Evolutionary conservation across 2,113 vertebrate species (phyloP).

Genomic region (Neopipo cinnamomea): DNA sequence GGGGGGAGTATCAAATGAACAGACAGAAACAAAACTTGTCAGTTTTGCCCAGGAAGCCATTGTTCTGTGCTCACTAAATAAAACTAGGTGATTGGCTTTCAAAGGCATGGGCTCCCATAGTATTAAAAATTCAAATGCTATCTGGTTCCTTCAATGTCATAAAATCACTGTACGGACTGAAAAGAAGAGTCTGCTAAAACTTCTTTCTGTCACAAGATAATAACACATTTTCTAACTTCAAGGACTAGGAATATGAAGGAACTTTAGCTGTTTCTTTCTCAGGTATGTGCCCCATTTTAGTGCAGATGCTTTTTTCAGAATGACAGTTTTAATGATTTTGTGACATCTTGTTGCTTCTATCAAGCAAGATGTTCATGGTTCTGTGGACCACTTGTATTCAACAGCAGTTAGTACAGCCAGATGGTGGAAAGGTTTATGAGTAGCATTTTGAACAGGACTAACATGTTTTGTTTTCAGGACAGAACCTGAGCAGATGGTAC

Average conservation of each 20-base stretch:
- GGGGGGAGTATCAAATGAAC: slow-evolving; percentile 71
- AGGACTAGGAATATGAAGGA: background rate
- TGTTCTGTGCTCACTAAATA: slow-evolving; percentile 50
- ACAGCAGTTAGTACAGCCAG: background rate
- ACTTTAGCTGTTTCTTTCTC: background rate
- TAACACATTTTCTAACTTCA: background rate
- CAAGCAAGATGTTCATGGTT: background rate
- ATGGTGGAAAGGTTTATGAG: background rate
- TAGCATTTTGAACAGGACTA: background rate
- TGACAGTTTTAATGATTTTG: background rate
- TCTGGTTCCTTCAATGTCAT: background rate
- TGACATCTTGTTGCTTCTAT: slow-evolving; percentile 33
- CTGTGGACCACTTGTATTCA: background rate
- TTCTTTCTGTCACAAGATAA: slow-evolving; percentile 7
- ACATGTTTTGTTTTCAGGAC: background rate
- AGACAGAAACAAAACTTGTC: slow-evolving; percentile 72
- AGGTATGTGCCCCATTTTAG: background rate
- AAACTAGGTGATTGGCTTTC: slow-evolving; percentile 58
- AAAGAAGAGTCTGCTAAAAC: background rate
- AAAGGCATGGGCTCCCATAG: background rate
- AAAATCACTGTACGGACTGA: background rate
- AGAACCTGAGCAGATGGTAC: background rate
- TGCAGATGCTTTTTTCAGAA: background rate
- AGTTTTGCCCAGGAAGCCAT: slow-evolving; percentile 64
- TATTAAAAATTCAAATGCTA: background rate